A percentile compares a stretch with the other conserved stretches of the same genome.
These are phyloP conservation scores for Bubo scandiacus DNA, from an alignment of 2,113 vertebrate species.

Conservation along the genomic window DNA sequence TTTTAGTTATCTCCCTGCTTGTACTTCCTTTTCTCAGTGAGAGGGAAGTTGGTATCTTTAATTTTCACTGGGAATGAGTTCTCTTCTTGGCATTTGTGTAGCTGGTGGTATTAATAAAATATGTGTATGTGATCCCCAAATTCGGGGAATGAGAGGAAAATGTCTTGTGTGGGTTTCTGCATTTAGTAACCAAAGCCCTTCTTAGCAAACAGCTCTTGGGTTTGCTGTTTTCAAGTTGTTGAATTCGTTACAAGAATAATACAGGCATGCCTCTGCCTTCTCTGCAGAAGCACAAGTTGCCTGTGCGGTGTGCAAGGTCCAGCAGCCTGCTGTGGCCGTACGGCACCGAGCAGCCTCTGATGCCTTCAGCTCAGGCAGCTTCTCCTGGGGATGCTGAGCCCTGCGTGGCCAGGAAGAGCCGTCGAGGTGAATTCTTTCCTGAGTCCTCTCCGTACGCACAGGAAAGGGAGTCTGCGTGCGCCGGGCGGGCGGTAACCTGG, in stretches of 20 bases:
- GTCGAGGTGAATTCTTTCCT: background rate
- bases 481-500: background rate
- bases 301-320: background rate
- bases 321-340: rapidly evolving
- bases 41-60: background rate
- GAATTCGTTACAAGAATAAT: background rate
- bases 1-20: background rate
- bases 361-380: background rate
- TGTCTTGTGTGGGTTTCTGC: background rate
- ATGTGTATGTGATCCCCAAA: rapidly evolving
- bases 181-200: background rate
- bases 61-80: background rate
- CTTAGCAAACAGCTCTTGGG: background rate
- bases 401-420: background rate
- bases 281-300: too few relatives aligned
- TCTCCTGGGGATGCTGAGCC: background rate
- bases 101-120: background rate
- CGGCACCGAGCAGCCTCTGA: background rate
- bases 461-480: constrained; percentile 63
- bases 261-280: background rate
- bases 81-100: background rate
- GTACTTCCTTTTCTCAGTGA: background rate
- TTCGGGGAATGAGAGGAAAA: background rate
- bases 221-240: background rate
- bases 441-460: constrained; percentile 3